Base-by-base conservation (phyloP, 35 echinoderm and acorn worm genomes). In the Antedon bifida region DNA sequence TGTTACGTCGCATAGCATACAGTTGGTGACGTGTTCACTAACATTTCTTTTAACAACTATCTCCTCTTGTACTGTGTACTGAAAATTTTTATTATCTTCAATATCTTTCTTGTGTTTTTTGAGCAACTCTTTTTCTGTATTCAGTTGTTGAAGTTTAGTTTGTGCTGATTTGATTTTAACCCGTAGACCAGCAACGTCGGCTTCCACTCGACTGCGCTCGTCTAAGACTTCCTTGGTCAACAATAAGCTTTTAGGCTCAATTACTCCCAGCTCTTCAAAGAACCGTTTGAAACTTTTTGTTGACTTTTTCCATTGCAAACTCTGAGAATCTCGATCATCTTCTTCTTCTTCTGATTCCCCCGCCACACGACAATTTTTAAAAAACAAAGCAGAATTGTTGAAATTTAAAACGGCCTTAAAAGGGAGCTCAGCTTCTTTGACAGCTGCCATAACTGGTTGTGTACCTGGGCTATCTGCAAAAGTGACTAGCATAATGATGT, bases 361-460 rank as follows among this genome's bases (percentile, higher is more conserved):
- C 7, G 64, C n/a, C 5, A 34, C 3, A 32, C 0, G 23, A 30
- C 73, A 17, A 86, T 8, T 86, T 10, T 36, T 86, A 30, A 85
- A 85, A 88, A 88, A 91, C n/a, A 91, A 39, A 34, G 90, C 90
- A 31, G 90, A 91, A 79, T 91, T 91, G 80, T 91, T 91, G 85
- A 91, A 91, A 74, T 91, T 91, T 31, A 91, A 88, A 28, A 78
- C 78, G 35, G 23, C 39, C n/a, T 91, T 75, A 76, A 31, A 84
- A n/a, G 90, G 90, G 78, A 91, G 78, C 0, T 79, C 51, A 74
- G 90, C 90, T 76, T 30, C 80, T 83, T 87, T 87, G n/a, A 91
- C 35, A 31, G 78, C 90, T 17, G 35, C 74, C 35, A 87, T 75
- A 36, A 91, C 81, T 30, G 90, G 85, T 16, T 85, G 85, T 16